A percentile compares a stretch with the other conserved stretches of the same genome.
These are phyloP conservation scores for Agrypnia vestita DNA, from an alignment of 1,140 invertebrate species.

Conservation along the genomic window DNA sequence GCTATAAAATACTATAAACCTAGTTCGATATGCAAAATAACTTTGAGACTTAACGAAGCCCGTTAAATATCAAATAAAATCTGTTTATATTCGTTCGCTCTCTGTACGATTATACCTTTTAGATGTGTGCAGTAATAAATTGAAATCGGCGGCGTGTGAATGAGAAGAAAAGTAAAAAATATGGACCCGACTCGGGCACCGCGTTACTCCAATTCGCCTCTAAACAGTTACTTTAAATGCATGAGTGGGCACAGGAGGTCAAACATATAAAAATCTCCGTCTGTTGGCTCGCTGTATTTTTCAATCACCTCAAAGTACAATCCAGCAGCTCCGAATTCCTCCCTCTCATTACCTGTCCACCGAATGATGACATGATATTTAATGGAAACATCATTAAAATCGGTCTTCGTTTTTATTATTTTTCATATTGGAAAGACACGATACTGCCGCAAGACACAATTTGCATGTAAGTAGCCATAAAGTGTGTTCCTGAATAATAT, in stretches of 20 bases:
- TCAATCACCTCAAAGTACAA: constrained; percentile 5
- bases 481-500: constrained; percentile 54
- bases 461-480: constrained; percentile 58
- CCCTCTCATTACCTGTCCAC: constrained; percentile 30
- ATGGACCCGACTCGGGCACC: no score
- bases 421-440: constrained; percentile 46
- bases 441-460: constrained; percentile 50
- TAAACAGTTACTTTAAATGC: no score
- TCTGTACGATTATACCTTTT: no score
- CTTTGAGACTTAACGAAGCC: no score
- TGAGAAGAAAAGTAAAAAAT: no score
- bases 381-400: constrained; percentile 58
- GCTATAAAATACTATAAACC: no score
- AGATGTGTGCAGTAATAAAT: no score
- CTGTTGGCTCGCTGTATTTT: neutral
- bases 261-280: neutral
- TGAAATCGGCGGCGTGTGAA: no score
- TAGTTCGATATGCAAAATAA: no score
- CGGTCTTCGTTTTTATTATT: constrained; percentile 45
- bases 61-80: no score
- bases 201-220: no score
- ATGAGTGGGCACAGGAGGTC: neutral
- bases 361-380: constrained; percentile 60
- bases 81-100: no score
- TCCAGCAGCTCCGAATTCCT: neutral